Evolutionary conservation across 2,113 vertebrate species (phyloP), one percentile per base, ranked within the genome.

Genomic region (Galeopterus variegatus): DNA sequence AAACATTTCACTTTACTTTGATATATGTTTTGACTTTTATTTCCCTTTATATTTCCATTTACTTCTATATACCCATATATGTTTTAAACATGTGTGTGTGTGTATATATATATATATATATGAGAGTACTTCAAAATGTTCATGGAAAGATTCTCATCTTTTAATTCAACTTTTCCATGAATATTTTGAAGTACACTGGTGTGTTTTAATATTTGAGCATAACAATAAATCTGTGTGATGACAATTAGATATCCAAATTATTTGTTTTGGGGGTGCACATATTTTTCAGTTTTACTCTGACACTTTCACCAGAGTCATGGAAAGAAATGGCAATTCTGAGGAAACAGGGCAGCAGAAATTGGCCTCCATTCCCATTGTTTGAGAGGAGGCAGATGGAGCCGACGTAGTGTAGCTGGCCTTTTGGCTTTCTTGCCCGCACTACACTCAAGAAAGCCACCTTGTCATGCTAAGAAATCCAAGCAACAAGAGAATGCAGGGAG

Each of bases 261-360:
- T 58, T 91, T 54, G 12, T 81, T 75, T 70, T 23, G 41, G 12
- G 7, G 1, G 11, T 48, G 0, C 26, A n/a, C 4, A 2, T 82
- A 13, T 64, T 81, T 62, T 79, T 88, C 52, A 48, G 2, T 84
- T 88, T 91, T 94, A 15, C 31, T 69, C 41, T 84, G 67, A 93
- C 0, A 54, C 1, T 5, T 75, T 75, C 5, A 33, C 7, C 28
- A n/a, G 1, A 77, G 36, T 56, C 70, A 62, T 48, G 24, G 8
- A 60, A 79, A 79, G 26, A 70, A 72, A 45, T 13, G 13, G 6
- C 28, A 45, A 76, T 6, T 8, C 24, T 75, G 28, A 54, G 19
- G 7, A n/a, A 15, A 48, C 23, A 19, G 24, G 26, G 12, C 50
- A 14, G 2, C 7, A 50, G 19, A 21, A 33, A 87, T 5, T 50